Evolutionary conservation across 2,797 vertebrate species (phyloP), one percentile per base, ranked within the genome.

Genomic region (Acanthurus leucopareius): DNA sequence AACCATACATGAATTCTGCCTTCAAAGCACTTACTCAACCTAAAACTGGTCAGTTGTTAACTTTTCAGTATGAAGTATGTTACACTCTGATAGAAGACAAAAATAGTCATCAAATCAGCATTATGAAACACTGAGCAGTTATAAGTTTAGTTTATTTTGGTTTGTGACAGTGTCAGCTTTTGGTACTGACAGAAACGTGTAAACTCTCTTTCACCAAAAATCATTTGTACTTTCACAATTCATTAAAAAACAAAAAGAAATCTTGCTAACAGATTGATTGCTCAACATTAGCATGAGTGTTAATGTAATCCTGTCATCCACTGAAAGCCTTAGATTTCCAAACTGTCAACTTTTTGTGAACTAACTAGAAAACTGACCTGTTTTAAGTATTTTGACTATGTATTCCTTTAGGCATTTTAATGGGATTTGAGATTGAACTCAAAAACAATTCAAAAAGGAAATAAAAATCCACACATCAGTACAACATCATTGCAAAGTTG

Each of bases 211-310:
- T 9, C 13, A 10, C 44, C 38, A 9, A 1, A 16, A 15, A 47
- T 71, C 73, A 80, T 87, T 87, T 89, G 73, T 57, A 25, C 38
- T 51, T 59, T 86, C 69, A 74, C 83, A 59, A 49, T 86, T 86
- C 84, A 54, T 54, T 35, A 57, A 49, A 80, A 82, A 82, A 84
- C 69, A 82, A 80, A 80, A 80, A 68, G 40, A 68, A 20, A 53
- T 66, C 58, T 32, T 32, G 75, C 68, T 79, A 67, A 79, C 75
- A 67, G 84, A 81, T 48, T 59, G 48, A 80, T 76, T n/a, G 64
- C 35, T 7, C 45, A 8, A 53, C 42, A 42, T 77, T 53, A 66
- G 22, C 73, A 48, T 28, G 44, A 67, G 45, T 25, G 48, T 74
- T 32, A 9, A 38, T 14, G 10, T 17, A 32, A 49, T 52, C 48